Base-by-base conservation (phyloP, 2,797 vertebrate species). In the Paedocypris micromegethes region DNA sequence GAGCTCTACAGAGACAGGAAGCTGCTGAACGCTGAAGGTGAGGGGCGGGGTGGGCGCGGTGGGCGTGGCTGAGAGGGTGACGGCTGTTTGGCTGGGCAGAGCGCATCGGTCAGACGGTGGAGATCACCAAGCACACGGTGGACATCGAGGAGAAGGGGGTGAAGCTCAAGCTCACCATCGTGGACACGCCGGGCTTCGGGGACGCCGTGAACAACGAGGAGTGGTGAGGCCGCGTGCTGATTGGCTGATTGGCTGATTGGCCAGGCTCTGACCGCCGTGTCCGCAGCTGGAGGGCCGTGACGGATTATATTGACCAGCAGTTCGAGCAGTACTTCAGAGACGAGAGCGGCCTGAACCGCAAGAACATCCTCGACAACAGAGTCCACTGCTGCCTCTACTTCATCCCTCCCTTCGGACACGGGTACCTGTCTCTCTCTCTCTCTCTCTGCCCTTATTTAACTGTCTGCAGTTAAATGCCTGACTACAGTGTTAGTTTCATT, bases 381-480 rank as follows among this genome's bases (percentile, higher is more conserved):
- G 96, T 99, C 68, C 96, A 99, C 72, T 99, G 96, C 85, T 99
- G 96, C 79, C 91, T 99, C 1, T 99, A 99, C 82, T 99, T 99
- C 83, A 98, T 99, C 75, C 95, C 96, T 0, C 95, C 96, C 0
- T 98, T 98, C 0, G 96, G 96, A 40, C 96, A 99, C 0, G 96
- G 96, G 96, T 99, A 84, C 83, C 77, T 9, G 39, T 62, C 61
- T 71, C 37, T 61, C 55, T 9, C 23, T 45, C 3, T 41, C 23
- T 23, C 23, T 23, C 23, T 23, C 23, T 23, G 23, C 23, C 23
- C 23, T 23, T 23, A 23, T 1, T 23, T 23, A 23, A 23, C 23
- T 23, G 23, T 23, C 23, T 23, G n/a, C n/a, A n/a, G n/a, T n/a
- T n/a, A 23, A 23, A 23, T 23, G 23, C 23, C 23, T 23, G 23